These are phyloP conservation scores for Liodrosophila aerea DNA, from an alignment of 2,888 invertebrate species.

Conservation along the genomic window DNA sequence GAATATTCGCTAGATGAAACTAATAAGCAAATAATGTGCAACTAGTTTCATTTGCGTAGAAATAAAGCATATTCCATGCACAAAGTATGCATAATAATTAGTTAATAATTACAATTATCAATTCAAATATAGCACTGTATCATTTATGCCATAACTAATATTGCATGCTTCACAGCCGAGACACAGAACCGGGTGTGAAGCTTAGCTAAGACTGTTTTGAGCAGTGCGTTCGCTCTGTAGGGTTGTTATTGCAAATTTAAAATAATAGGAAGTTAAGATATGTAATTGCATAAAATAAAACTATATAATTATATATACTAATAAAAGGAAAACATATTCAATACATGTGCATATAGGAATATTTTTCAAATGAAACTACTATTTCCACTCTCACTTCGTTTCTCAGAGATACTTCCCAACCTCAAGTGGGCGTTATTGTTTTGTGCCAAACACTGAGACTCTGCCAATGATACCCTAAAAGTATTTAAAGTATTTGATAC, in stretches of 20 bases:
- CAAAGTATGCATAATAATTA: no score
- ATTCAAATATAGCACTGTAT: no score
- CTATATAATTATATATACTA: no score
- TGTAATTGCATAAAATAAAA: no score
- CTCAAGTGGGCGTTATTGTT: slow-evolving; percentile 47
- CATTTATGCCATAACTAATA: no score
- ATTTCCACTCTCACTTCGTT: background rate
- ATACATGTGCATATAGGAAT: no score
- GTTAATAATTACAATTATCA: no score
- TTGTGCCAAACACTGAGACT: slow-evolving; percentile 9
- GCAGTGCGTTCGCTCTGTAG: slow-evolving; percentile 23
- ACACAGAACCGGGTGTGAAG: background rate
- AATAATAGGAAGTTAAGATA: background rate
- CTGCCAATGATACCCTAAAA: slow-evolving; percentile 36
- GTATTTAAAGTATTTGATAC: background rate
- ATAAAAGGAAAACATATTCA: no score
- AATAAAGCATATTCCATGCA: no score
- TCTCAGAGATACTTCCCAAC: background rate
- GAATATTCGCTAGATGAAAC: no score
- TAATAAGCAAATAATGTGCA: no score
- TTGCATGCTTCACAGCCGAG: slow-evolving; percentile 3
- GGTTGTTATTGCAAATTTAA: background rate
- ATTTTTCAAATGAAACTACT: background rate
- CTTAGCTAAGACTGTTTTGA: background rate
- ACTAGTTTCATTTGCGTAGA: no score